Evolutionary conservation across 92 coral and sea anemone genomes (phyloP).

Genomic region (Porites evermanni): DNA sequence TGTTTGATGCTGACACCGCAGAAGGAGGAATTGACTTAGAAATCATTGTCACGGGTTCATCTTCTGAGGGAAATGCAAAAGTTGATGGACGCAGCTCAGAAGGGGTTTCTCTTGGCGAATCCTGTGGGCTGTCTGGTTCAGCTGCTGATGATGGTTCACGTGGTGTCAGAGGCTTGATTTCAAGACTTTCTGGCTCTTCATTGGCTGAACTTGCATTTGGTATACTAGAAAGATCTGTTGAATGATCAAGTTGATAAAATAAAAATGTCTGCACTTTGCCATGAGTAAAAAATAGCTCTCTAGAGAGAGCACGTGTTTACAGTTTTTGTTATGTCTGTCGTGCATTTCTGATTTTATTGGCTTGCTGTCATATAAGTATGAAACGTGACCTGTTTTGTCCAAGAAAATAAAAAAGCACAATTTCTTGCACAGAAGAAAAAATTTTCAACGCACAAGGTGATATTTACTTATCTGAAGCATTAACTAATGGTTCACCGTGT

Average conservation of each 20-base stretch:
- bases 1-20: background rate
- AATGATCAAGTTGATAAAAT: background rate
- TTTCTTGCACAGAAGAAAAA: too few relatives aligned
- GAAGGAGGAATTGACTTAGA: conserved; percentile 87
- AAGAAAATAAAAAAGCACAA: too few relatives aligned
- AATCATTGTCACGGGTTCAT: conserved; percentile 94
- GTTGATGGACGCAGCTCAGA: conserved; percentile 72
- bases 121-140: conserved; percentile 33
- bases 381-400: too few relatives aligned
- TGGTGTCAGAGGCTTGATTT: conserved; percentile 48
- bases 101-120: conserved; percentile 10
- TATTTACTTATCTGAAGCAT: too few relatives aligned
- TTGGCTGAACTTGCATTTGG: conserved; percentile 63
- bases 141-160: conserved; percentile 46
- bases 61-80: conserved; percentile 82
- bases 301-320: too few relatives aligned
- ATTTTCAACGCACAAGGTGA: too few relatives aligned
- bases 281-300: too few relatives aligned
- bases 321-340: too few relatives aligned
- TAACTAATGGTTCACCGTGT: too few relatives aligned
- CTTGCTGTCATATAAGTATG: too few relatives aligned
- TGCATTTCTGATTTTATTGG: too few relatives aligned
- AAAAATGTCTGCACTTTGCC: too few relatives aligned
- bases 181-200: conserved; percentile 79
- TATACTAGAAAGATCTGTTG: conserved; percentile 75